A percentile compares a stretch with the other conserved stretches of the same genome.
These are phyloP conservation scores for Stenichneumon culpator DNA, from an alignment of 2,888 invertebrate genomes.

Conservation along the genomic window DNA sequence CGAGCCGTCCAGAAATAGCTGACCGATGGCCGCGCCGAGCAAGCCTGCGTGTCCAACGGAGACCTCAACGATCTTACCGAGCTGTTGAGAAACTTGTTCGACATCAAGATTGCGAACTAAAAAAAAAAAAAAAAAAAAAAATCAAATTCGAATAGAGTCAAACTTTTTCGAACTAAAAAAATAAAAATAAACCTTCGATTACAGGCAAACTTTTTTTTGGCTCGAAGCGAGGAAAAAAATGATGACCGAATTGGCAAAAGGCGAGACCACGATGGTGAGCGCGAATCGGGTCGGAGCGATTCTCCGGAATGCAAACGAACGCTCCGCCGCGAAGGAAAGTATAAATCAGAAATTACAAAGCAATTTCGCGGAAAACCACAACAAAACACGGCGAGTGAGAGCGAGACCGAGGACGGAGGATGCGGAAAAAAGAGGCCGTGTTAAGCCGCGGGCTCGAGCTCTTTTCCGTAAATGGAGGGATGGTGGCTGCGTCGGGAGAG, in stretches of 20 bases:
- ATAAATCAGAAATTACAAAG: constrained; percentile 82
- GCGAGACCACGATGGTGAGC: constrained; percentile 4
- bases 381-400: constrained; percentile 71
- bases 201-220: neutral
- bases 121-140: too few species aligned
- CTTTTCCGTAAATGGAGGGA: constrained; percentile 19
- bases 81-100: too few species aligned
- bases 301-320: constrained; percentile 31
- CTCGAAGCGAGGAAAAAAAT: constrained; percentile 26
- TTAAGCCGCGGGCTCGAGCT: constrained; percentile 24
- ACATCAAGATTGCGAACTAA: too few species aligned
- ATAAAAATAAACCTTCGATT: rapidly evolving
- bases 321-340: constrained; percentile 61
- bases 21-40: constrained; percentile 21
- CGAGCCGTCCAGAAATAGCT: constrained; percentile 21
- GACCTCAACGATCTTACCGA: too few species aligned
- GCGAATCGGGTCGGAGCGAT: constrained; percentile 7
- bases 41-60: too few species aligned
- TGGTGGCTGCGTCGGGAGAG: neutral
- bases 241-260: constrained; percentile 31
- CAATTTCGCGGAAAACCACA: constrained; percentile 77
- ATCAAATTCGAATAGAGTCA: too few species aligned
- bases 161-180: too few species aligned
- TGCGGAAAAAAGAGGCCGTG: constrained; percentile 1
- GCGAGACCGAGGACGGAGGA: constrained; percentile 21